A percentile compares a stretch with the other conserved stretches of the same genome.
phyloP scores from a whole-genome alignment of 1,140 invertebrate genomes.

The Mesaphorura yosii region DNA sequence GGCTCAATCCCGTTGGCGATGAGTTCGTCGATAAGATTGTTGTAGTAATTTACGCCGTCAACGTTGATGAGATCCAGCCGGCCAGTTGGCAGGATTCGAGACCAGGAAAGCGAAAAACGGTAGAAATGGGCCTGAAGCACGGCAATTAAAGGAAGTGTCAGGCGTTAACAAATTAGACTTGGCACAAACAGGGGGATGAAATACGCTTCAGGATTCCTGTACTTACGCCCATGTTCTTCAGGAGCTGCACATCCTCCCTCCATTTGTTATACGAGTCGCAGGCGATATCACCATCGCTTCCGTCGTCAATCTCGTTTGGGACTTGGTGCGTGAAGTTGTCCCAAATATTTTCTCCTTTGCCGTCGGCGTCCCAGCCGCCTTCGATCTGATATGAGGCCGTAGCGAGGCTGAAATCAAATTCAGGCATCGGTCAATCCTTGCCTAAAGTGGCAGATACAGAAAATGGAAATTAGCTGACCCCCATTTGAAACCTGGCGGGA shows the following conservation, averaged over 20 bases:
- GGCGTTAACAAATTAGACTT: no score
- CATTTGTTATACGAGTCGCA: slow-evolving; percentile 46
- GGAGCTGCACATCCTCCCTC: slow-evolving; percentile 39
- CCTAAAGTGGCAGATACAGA: no score
- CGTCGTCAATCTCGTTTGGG: slow-evolving; percentile 38
- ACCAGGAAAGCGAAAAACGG: slow-evolving; percentile 37
- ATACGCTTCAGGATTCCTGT: no score
- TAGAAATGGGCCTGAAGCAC: slow-evolving; percentile 30
- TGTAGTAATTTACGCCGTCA: slow-evolving; percentile 36
- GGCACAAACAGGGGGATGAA: no score
- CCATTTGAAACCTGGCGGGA: no score
- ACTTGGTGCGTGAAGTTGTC: slow-evolving; percentile 36
- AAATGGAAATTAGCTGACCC: no score
- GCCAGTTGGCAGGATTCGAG: slow-evolving; percentile 34
- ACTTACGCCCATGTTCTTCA: slow-evolving; percentile 40
- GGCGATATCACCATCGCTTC: slow-evolving; percentile 45
- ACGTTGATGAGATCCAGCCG: slow-evolving; percentile 29
- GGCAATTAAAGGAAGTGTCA: background rate
- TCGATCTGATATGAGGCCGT: no score
- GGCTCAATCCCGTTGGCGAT: slow-evolving; percentile 33
- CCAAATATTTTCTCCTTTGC: slow-evolving; percentile 46
- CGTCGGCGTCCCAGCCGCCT: no score
- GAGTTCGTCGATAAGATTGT: slow-evolving; percentile 33
- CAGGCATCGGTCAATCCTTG: no score
- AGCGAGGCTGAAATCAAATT: no score